These are phyloP conservation scores for Drosophila jambulina DNA, from an alignment of 1,140 invertebrate genomes.

Conservation along the genomic window DNA sequence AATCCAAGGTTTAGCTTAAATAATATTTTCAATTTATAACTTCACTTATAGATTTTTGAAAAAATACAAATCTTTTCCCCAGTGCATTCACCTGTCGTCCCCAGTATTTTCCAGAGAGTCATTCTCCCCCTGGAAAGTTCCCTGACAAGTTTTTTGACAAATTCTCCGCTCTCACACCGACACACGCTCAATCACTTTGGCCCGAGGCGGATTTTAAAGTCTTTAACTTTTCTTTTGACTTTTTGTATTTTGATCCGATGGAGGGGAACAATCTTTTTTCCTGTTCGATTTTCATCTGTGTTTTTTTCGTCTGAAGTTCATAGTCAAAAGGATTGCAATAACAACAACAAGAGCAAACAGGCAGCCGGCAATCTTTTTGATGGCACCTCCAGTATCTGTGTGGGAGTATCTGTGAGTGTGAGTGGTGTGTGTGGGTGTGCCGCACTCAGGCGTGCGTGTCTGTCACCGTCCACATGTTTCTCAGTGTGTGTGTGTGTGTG, in stretches of 20 bases:
- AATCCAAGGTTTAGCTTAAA: too few species aligned
- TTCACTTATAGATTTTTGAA: too few species aligned
- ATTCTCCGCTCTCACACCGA: constrained; percentile 55
- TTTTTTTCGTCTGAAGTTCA: constrained; percentile 46
- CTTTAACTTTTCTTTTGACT: constrained; percentile 83
- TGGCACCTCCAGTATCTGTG: constrained; percentile 52
- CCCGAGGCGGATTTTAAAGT: constrained; percentile 76
- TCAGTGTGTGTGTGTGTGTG: constrained; percentile 10
- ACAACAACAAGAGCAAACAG: constrained; percentile 53
- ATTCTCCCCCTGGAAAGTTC: constrained; percentile 26
- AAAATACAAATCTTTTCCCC: not conserved
- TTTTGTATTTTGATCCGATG: constrained; percentile 59
- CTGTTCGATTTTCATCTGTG: constrained; percentile 25
- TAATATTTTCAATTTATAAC: too few species aligned
- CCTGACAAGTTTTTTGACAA: constrained; percentile 55
- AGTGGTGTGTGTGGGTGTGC: constrained; percentile 25
- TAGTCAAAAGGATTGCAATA: constrained; percentile 71
- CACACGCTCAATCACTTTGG: constrained; percentile 77
- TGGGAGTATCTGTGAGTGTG: constrained; percentile 7
- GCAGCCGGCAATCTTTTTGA: constrained; percentile 70
- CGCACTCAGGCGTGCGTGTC: constrained; percentile 66
- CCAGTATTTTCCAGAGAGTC: constrained; percentile 28
- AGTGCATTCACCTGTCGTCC: constrained; percentile 58
- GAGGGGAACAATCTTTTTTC: constrained; percentile 47
- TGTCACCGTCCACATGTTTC: constrained; percentile 32